Base-by-base conservation (phyloP, 2,113 vertebrate genomes). In the Pachypanchax playfairii region DNA sequence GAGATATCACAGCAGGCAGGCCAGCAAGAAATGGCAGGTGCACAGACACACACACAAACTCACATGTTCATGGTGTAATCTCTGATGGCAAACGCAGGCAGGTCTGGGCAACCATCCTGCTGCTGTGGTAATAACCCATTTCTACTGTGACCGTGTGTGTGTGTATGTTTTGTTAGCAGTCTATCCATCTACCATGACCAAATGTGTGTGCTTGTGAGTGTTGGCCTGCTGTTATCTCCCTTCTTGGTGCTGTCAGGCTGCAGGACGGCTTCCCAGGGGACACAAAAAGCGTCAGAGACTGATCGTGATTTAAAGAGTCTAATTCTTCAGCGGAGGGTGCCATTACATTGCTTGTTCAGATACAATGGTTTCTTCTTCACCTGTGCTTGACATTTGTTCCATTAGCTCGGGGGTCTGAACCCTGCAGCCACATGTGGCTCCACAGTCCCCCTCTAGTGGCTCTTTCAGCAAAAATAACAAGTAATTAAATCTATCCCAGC, bases 111-210 rank as follows among this genome's bases (percentile, higher is more conserved):
- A n/a, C 21, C 29, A 50, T 79, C 76, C 76, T 85, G 73, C 62
- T 70, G 46, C 65, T 85, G 73, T 78, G 84, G 80, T 86, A 85
- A 88, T 87, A 89, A 87, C 88, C 59, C 58, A 57, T 85, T 85
- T 84, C 64, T 69, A 79, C 73, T 84, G 76, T 86, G 80, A 74
- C 72, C 48, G 24, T 53, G 65, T 60, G 54, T 38, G 48, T 68
- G 59, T 61, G 62, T 61, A 66, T 62, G 51, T 61, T 65, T 70
- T 75, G 79, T 83, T 70, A 84, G 70, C 62, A 65, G 71, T 70
- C 66, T 69, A 77, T 74, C 79, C 33, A 71, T 65, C 77, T 59
- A 73, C 61, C 84, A 42, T 83, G 82, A 85, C 84, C 73, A 83
- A 83, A 70, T 70, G 80, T 50, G 72, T 81, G 73, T 49, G 77